These are phyloP conservation scores for Pteruthius melanotis DNA, from an alignment of 2,113 vertebrate genomes.

Conservation along the genomic window DNA sequence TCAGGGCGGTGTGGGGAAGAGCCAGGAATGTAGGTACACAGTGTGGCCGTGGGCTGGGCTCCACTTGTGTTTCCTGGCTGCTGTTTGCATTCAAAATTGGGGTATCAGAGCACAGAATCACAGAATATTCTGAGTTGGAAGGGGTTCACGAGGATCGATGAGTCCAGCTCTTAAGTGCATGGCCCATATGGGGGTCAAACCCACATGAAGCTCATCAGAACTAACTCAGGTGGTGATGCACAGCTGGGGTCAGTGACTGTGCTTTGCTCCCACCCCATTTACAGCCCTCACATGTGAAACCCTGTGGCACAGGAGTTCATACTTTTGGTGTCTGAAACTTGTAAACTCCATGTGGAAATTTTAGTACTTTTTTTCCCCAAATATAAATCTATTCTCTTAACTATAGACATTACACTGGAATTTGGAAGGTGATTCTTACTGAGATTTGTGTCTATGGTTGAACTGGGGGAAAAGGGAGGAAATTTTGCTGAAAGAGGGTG, in stretches of 20 bases:
- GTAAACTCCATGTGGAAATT: background rate
- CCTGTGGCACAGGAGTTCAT: rapidly evolving
- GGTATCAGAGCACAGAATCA: background rate
- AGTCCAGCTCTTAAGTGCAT: rapidly evolving
- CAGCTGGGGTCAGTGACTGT: background rate
- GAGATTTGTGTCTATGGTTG: background rate
- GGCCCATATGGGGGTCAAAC: background rate
- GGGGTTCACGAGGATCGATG: rapidly evolving
- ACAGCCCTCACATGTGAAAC: background rate
- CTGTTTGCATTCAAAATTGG: background rate
- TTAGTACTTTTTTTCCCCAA: background rate
- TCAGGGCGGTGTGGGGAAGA: background rate
- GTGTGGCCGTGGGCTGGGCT: background rate
- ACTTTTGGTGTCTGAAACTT: background rate
- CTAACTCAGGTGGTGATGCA: background rate
- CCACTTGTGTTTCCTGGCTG: background rate
- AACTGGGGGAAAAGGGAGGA: background rate
- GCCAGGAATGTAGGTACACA: background rate
- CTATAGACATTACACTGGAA: background rate
- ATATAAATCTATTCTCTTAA: background rate
- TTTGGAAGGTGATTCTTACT: background rate
- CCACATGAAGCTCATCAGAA: background rate
- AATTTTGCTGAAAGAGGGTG: background rate
- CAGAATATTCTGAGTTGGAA: background rate
- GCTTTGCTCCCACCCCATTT: background rate